These are phyloP conservation scores for Arctocebus calabarensis DNA, from an alignment of 2,797 vertebrate genomes.

Conservation along the genomic window DNA sequence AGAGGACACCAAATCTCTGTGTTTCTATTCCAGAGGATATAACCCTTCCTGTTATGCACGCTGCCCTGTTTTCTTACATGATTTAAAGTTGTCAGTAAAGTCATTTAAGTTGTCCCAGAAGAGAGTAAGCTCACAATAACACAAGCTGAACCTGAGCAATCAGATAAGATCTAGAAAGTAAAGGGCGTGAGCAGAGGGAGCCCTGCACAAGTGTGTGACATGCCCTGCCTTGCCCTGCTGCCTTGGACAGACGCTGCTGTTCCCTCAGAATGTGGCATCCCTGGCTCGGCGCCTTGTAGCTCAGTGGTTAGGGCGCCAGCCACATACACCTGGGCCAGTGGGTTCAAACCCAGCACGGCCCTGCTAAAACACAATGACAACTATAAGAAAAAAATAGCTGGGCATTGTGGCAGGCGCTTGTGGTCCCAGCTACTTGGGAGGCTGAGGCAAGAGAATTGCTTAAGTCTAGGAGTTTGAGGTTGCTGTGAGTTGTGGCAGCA, in stretches of 20 bases:
- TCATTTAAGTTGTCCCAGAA: neutral
- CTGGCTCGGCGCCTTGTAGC: too few species aligned
- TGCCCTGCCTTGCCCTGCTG: neutral
- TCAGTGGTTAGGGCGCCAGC: too few species aligned
- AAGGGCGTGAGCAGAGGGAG: neutral
- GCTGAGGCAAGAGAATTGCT: too few species aligned
- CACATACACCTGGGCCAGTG: too few species aligned
- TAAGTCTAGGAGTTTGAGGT: too few species aligned
- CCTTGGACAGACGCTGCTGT: neutral
- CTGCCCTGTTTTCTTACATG: neutral
- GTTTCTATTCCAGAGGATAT: neutral
- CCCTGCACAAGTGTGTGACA: rapidly evolving
- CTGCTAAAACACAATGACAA: too few species aligned
- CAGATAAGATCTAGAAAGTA: neutral
- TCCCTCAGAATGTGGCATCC: neutral
- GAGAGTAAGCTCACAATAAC: neutral
- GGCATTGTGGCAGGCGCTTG: too few species aligned
- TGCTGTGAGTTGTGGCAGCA: too few species aligned
- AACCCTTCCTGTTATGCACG: neutral
- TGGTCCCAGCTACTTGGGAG: too few species aligned
- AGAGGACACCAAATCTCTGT: neutral
- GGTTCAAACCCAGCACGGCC: too few species aligned
- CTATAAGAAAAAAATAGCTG: too few species aligned
- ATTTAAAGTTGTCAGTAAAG: neutral
- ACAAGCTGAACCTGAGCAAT: neutral